Evolutionary conservation across 2,888 invertebrate genomes (phyloP).

Genomic region (Hermaeophaga mercurialis): DNA sequence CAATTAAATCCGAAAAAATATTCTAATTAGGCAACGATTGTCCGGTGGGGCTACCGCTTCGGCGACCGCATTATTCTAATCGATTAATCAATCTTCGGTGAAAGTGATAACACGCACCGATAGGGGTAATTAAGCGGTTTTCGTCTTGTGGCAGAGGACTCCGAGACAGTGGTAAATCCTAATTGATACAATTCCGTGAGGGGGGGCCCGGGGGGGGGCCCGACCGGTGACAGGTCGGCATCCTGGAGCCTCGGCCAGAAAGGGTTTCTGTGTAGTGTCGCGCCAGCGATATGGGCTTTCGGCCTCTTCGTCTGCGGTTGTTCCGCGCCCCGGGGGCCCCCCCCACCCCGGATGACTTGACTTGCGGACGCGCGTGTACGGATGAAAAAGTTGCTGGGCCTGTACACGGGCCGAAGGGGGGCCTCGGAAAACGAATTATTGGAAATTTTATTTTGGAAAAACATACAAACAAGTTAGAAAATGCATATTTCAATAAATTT

Average conservation of each 20-base stretch:
- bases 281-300: constrained; percentile 48
- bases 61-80: constrained; percentile 16
- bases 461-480: too few species aligned
- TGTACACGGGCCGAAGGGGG: too few species aligned
- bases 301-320: too few species aligned
- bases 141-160: constrained; percentile 24
- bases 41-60: too few species aligned
- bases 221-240: constrained; percentile 48
- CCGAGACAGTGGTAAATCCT: constrained; percentile 47
- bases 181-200: constrained; percentile 54
- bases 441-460: too few species aligned
- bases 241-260: constrained; percentile 56
- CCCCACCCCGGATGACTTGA: constrained; percentile 36
- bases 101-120: constrained; percentile 31
- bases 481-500: too few species aligned
- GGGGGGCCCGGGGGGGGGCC: constrained; percentile 29
- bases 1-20: not conserved
- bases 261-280: constrained; percentile 59
- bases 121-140: constrained; percentile 37
- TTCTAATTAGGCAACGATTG: constrained; percentile 3
- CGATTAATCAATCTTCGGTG: constrained; percentile 29
- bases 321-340: constrained; percentile 25
- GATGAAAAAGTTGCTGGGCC: too few species aligned
- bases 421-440: too few species aligned
- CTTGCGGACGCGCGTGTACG: constrained; percentile 26